Evolutionary conservation across 2,797 vertebrate species (phyloP).

Genomic region (Poeciliopsis infans): DNA sequence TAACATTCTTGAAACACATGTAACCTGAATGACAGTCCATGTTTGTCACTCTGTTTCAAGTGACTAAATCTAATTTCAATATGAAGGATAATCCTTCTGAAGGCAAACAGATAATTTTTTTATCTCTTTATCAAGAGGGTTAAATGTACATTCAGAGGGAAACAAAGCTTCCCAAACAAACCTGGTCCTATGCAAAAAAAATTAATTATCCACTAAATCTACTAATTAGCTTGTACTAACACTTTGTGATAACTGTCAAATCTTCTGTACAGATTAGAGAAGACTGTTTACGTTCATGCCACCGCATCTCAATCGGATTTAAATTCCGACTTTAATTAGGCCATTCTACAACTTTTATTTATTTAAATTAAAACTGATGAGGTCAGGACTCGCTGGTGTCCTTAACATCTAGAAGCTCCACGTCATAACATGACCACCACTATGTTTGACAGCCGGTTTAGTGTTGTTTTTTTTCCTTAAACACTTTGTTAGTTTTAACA

Average conservation of each 20-base stretch:
- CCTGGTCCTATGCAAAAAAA: neutral
- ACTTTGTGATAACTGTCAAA: neutral
- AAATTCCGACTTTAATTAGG: neutral
- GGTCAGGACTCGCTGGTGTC: neutral
- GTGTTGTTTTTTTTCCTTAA: neutral
- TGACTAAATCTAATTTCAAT: neutral
- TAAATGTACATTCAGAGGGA: neutral
- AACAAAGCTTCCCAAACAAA: neutral
- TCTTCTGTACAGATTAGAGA: neutral
- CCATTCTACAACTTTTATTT: neutral
- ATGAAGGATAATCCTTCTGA: neutral
- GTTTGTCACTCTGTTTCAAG: neutral
- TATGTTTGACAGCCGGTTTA: neutral
- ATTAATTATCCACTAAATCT: neutral
- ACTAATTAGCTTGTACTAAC: neutral
- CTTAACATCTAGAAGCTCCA: neutral
- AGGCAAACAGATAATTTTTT: neutral
- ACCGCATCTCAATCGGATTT: neutral
- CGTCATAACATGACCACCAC: neutral
- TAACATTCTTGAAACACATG: neutral
- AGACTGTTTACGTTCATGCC: neutral
- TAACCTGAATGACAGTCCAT: neutral
- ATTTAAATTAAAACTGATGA: neutral
- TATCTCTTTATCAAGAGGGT: neutral
- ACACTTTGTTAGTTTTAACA: neutral